A percentile compares a stretch with the other conserved stretches of the same genome.
Evolutionary conservation across 2,797 vertebrate genomes (phyloP).

Genomic region (Leptatherina wallacei): DNA sequence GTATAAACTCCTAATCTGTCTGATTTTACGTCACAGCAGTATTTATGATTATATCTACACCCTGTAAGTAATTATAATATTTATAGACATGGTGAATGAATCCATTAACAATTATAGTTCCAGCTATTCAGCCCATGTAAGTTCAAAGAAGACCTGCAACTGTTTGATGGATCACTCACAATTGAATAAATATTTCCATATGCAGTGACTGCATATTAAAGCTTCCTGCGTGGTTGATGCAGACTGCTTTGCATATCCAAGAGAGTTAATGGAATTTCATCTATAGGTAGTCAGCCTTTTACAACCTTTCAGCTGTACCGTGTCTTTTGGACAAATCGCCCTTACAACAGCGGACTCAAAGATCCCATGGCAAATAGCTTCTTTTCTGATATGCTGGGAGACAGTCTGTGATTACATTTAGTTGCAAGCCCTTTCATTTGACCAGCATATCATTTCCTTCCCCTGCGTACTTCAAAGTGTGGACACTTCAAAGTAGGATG

Average conservation of each 20-base stretch:
- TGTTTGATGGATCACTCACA: slow-evolving; percentile 27
- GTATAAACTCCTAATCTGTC: not conserved
- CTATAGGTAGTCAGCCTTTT: slow-evolving; percentile 74
- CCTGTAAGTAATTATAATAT: slow-evolving; percentile 3
- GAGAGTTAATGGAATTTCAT: slow-evolving; percentile 62
- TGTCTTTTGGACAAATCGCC: slow-evolving; percentile 66
- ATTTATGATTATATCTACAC: not conserved
- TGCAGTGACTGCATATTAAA: slow-evolving; percentile 29
- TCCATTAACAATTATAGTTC: not conserved
- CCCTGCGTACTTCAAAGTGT: slow-evolving; percentile 77
- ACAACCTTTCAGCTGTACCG: slow-evolving; percentile 66
- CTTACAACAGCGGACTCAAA: slow-evolving; percentile 57
- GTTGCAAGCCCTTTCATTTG: slow-evolving; percentile 74
- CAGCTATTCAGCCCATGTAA: not conserved
- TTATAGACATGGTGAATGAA: slow-evolving; percentile 12
- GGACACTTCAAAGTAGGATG: slow-evolving; percentile 79
- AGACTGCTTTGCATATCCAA: slow-evolving; percentile 54
- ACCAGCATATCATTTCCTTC: slow-evolving; percentile 77
- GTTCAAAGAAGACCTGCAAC: slow-evolving; percentile 21
- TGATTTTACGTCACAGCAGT: not conserved
- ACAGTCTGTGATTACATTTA: slow-evolving; percentile 78
- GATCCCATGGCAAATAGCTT: slow-evolving; percentile 68
- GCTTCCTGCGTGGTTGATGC: slow-evolving; percentile 12
- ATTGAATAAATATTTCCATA: slow-evolving; percentile 33
- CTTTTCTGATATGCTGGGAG: slow-evolving; percentile 71